Conservation (phyloP, 2,113 vertebrate genomes). For the Pachycephala philippinensis region DNA sequence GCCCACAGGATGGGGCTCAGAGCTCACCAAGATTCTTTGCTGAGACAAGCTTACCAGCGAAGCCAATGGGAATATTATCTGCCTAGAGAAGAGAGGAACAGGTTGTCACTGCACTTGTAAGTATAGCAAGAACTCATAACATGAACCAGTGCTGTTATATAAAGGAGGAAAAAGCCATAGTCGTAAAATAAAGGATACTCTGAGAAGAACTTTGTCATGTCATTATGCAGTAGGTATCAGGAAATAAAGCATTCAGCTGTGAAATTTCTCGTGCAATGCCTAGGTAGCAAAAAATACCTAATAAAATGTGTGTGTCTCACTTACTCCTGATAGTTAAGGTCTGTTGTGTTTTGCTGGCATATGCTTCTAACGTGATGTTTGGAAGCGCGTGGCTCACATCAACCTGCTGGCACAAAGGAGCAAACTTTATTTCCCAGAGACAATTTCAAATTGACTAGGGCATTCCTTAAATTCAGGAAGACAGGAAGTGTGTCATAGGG, state of each 20-base stretch:
- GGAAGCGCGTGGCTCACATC: neutral
- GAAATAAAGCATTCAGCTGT: neutral
- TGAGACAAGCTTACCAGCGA: neutral
- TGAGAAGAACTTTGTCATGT: neutral
- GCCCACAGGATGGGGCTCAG: neutral
- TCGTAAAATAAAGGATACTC: neutral
- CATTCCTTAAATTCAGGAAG: neutral
- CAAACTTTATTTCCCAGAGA: neutral
- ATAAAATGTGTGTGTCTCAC: neutral
- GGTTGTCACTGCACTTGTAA: neutral
- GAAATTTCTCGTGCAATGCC: neutral
- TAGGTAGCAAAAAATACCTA: neutral
- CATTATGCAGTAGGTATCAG: neutral
- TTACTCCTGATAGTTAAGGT: neutral
- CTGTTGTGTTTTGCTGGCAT: neutral
- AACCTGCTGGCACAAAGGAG: neutral
- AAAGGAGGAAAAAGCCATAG: neutral
- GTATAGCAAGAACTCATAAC: neutral
- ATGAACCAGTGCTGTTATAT: neutral
- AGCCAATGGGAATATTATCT: neutral
- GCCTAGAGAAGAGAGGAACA: neutral
- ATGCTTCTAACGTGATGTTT: neutral
- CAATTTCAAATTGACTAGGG: neutral
- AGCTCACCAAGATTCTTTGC: neutral
- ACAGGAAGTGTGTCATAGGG: neutral